Percentiles rank a stretch among this genome's conserved stretches.
These are phyloP conservation scores for Pachycephala philippinensis DNA, from an alignment of 2,113 vertebrate species.

Conservation along the genomic window DNA sequence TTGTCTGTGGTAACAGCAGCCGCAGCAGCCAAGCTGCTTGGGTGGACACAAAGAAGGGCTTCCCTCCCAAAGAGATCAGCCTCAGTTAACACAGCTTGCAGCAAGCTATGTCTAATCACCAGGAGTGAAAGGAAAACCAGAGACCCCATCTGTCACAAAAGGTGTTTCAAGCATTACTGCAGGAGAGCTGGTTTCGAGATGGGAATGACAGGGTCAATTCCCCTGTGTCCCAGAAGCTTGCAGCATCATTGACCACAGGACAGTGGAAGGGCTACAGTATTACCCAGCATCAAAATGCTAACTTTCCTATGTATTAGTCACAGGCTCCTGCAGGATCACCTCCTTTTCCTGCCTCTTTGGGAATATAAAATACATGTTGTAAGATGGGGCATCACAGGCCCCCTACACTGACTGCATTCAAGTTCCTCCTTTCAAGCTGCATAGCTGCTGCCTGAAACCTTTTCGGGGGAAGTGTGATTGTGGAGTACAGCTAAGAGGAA, in stretches of 20 bases:
- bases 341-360: not conserved
- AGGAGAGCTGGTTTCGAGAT: not conserved
- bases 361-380: not conserved
- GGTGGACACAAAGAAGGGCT: not conserved
- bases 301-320: not conserved
- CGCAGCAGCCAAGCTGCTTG: not conserved
- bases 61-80: not conserved
- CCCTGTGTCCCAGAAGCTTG: not conserved
- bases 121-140: not conserved
- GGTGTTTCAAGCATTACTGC: not conserved
- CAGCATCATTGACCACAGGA: not conserved
- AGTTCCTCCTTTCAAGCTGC: not conserved
- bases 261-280: not conserved
- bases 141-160: not conserved
- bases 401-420: not conserved
- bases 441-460: not conserved
- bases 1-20: not conserved
- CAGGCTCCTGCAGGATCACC: not conserved
- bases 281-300: not conserved
- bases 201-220: not conserved
- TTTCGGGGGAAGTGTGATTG: not conserved
- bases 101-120: not conserved
- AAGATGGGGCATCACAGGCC: not conserved
- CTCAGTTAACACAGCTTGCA: not conserved
- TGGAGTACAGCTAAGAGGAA: not conserved